Evolutionary conservation across 2,113 vertebrate species (phyloP), one percentile per base, ranked within the genome.

Genomic region (Oncorhynchus kisutch): DNA sequence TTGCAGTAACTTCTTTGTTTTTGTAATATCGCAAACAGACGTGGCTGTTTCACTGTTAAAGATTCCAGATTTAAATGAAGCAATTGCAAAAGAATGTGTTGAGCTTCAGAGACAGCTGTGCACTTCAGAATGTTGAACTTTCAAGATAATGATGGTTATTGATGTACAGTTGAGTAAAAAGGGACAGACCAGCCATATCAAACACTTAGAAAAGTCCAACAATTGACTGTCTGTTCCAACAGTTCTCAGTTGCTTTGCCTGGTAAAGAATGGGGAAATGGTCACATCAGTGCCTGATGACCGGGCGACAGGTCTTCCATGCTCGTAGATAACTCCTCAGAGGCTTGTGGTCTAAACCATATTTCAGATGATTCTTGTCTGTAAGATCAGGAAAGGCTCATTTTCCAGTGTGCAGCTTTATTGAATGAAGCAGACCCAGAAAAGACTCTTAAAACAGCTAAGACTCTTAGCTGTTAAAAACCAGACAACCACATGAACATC

Each of bases 401-500:
- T 75, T 12, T 74, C 71, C 72, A 18, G 4, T 59, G 67, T 20
- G n/a, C 39, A 72, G 24, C 20, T 68, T 57, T 13, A 62, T 64
- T 14, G 1, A 54, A 62, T 34, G 65, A 34, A 73, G 29, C 34
- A 39, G 57, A 2, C 13, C 69, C 4, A 78, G 60, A 78, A 76
- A 80, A 82, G 62, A 72, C 27, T 4, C 48, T 60, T n/a, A n/a
- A n/a, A n/a, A n/a, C n/a, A n/a, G n/a, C n/a, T n/a, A n/a, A n/a
- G n/a, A n/a, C n/a, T n/a, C n/a, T n/a, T n/a, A 24, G 8, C 3
- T 45, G 16, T 48, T 69, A 4, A 22, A 70, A 29, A 71, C 34
- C 31, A 78, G 59, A 78, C 75, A 81, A 82, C 18, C 22, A 54
- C 24, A 27, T 69, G 74, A 3, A 64, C 62, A n/a, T n/a, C 20